Evolutionary conservation across 2,113 vertebrate genomes (phyloP), one percentile per base, ranked within the genome.

Genomic region (Tupaia chinensis): DNA sequence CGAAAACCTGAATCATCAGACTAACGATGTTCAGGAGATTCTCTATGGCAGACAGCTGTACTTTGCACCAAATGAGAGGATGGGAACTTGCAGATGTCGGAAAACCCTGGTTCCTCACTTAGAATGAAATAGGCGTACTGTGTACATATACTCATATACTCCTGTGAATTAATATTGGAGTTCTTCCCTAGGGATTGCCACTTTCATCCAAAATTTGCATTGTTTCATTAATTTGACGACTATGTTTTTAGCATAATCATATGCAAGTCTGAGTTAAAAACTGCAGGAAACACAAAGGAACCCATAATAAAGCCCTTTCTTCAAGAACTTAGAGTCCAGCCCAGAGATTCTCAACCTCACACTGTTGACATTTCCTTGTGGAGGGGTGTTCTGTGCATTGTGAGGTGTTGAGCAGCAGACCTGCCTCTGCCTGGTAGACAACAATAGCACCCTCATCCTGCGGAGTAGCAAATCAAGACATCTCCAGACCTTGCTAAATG

Each of bases 131-230:
- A 9, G 70, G 2, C 16, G 15, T 1, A 20, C 9, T 56, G 8
- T n/a, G 7, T 1, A 19, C 70, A 15, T 9, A 34, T 15, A 9
- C 19, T 3, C 12, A 5, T 17, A 7, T 0, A 0, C 54, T 7
- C 9, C 15, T 4, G 1, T 15, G 29, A 53, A 54, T 9, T 7
- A 0, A 7, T 5, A 15, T 0, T 11, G 1, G 10, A 12, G 1
- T 5, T 25, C 61, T 53, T 44, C n/a, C 12, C 29, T 70, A 20
- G 70, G 63, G 25, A 58, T 3, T 5, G 7, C 10, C 7, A 5
- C 72, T 69, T 81, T 84, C 66, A 58, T 74, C 13, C 53, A 84
- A 74, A 83, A 34, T 2, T 77, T 60, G 19, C 65, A 22, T 32
- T 25, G 11, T 54, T 88, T 65, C 27, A 76, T n/a, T 79, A 66